A percentile compares a stretch with the other conserved stretches of the same genome.
Conservation (phyloP, 2,888 invertebrate species). For the Pedicia rivosa region DNA sequence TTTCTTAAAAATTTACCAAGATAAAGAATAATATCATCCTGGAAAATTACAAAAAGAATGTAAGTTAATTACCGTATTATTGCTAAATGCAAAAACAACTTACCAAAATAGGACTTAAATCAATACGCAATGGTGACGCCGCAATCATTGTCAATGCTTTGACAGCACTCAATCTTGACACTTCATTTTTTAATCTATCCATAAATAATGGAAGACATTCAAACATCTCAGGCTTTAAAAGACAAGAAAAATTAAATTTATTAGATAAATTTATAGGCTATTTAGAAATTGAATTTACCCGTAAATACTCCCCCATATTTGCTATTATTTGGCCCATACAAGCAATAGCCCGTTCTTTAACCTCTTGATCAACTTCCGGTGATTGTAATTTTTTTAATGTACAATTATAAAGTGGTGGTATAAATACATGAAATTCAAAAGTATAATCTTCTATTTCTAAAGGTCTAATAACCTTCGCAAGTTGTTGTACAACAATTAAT, state of each 20-base stretch:
- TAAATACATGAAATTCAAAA: constrained; percentile 63
- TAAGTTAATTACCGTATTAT: neutral
- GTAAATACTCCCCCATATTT: constrained; percentile 88
- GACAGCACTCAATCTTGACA: constrained; percentile 89
- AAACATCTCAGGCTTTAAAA: constrained; percentile 58
- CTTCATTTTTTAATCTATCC: constrained; percentile 91
- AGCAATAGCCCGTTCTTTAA: constrained; percentile 94
- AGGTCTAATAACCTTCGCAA: constrained; percentile 87
- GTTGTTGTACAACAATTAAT: constrained; percentile 76
- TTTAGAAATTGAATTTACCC: too few relatives aligned
- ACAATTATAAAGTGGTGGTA: constrained; percentile 65
- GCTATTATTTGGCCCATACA: constrained; percentile 92
- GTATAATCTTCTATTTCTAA: constrained; percentile 30
- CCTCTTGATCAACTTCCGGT: constrained; percentile 97
- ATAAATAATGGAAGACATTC: constrained; percentile 87
- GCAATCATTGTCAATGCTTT: constrained; percentile 92
- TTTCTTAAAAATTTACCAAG: constrained; percentile 89
- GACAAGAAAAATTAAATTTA: too few relatives aligned
- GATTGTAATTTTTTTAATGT: constrained; percentile 76
- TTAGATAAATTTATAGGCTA: too few relatives aligned
- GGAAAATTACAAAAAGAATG: constrained; percentile 17
- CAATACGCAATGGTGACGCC: constrained; percentile 71
- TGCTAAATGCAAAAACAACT: constrained; percentile 15
- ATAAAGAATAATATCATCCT: constrained; percentile 79
- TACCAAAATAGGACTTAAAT: constrained; percentile 65